Evolutionary conservation across 2,888 invertebrate genomes (phyloP).

Genomic region (Tryphoninae sp.): DNA sequence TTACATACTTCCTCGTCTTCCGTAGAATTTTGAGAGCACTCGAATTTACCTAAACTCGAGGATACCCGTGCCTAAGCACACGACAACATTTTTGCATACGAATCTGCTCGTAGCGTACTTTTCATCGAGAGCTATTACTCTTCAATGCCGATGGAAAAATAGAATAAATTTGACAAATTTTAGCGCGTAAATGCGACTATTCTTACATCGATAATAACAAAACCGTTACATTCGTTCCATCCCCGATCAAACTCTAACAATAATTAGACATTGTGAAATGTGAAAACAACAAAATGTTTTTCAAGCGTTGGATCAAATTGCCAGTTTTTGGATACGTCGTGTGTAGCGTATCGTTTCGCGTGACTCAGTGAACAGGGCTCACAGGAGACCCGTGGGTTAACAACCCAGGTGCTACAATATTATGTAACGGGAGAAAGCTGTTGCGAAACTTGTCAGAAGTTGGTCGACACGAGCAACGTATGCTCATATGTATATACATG

Average conservation of each 20-base stretch:
- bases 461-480: slow-evolving; percentile 33
- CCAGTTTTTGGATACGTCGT: slow-evolving; percentile 6
- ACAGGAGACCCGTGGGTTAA: slow-evolving; percentile 73
- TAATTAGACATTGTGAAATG: background rate
- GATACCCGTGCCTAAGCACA: slow-evolving; percentile 34
- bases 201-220: no score
- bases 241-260: background rate
- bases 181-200: background rate
- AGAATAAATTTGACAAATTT: background rate
- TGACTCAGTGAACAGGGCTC: slow-evolving; percentile 49
- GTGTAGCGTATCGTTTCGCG: slow-evolving; percentile 47
- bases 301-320: background rate
- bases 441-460: slow-evolving; percentile 71
- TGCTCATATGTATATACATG: slow-evolving; percentile 16
- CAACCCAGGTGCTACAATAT: slow-evolving; percentile 67
- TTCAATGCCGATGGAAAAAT: background rate
- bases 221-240: background rate
- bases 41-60: slow-evolving; percentile 28
- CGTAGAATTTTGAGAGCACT: slow-evolving; percentile 42
- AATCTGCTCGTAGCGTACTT: background rate
- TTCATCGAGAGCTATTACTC: background rate
- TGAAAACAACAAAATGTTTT: background rate
- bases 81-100: slow-evolving; percentile 21
- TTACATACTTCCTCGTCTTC: background rate
- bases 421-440: slow-evolving; percentile 76